Evolutionary conservation across 2,888 invertebrate species (phyloP), one percentile per base, ranked within the genome.

Genomic region (Drosophila infuscata): DNA sequence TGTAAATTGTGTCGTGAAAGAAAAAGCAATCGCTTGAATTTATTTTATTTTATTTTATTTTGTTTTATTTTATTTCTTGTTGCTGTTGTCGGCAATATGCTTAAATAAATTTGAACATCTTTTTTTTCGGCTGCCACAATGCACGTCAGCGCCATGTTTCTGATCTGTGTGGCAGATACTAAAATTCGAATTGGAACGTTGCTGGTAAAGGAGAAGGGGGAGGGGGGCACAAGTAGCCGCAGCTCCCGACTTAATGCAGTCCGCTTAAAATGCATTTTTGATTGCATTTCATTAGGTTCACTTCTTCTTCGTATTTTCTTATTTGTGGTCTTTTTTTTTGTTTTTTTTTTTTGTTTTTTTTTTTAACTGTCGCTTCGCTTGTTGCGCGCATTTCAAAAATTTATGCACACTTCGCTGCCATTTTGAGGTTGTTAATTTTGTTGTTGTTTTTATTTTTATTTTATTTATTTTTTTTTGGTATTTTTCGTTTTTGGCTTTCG

Each of bases 331-430:
- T 52, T 51, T 67, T 51, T 53, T 46, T 68, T 67, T 25, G 20
- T 25, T 25, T 25, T 25, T 25, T 25, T 1, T 25, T 64, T n/a
- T n/a, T n/a, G n/a, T n/a, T n/a, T 32, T 53, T 64, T 53, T 61
- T 33, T 79, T 73, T 63, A 38, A 38, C 65, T 69, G 71, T 73
- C 63, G 70, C 51, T 84, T 82, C 41, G 81, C 65, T 71, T 58
- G 64, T 73, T 83, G 73, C 72, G 72, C 57, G 62, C 80, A 85
- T 85, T 88, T 89, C 77, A 85, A 89, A 85, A 85, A 85, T 88
- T 88, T 89, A 85, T 89, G 85, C 90, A 88, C 88, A 85, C 89
- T 85, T 74, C 70, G 82, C 74, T 87, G 89, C 84, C 84, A 89
- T 89, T 84, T 89, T 83, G 73, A 81, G 88, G 72, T 89, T 84